phyloP scores from a whole-genome alignment of 2,113 vertebrate genomes.

The Collichthys lucidus region DNA sequence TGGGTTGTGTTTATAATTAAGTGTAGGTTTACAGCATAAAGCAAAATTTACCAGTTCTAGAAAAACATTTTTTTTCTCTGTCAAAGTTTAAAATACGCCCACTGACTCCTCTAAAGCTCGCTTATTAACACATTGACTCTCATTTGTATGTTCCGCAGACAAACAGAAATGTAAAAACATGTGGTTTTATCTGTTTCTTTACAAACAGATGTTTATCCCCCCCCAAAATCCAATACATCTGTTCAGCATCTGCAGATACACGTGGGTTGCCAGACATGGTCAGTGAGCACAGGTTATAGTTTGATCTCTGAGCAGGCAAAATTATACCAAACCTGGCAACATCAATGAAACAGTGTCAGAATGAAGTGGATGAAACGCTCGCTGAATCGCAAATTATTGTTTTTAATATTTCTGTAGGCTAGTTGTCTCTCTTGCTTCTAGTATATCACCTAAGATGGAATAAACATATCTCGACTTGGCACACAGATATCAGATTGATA shows the following conservation, averaged over 20 bases:
- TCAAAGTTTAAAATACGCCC: background rate
- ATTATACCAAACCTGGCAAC: background rate
- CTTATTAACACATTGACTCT: background rate
- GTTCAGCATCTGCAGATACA: background rate
- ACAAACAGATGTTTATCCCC: background rate
- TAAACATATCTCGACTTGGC: background rate
- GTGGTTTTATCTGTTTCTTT: background rate
- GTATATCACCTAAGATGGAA: background rate
- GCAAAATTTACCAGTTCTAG: background rate
- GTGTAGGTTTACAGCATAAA: background rate
- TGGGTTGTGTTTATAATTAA: slow-evolving; percentile 18
- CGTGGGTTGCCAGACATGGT: background rate
- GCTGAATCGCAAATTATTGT: background rate
- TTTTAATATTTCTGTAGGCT: background rate
- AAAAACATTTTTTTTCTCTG: background rate
- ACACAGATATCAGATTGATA: background rate
- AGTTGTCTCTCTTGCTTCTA: background rate
- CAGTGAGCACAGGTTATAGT: background rate
- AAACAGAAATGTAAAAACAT: background rate
- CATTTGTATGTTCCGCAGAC: background rate
- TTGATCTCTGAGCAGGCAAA: background rate
- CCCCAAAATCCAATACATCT: background rate
- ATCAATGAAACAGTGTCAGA: background rate
- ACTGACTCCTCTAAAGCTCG: background rate
- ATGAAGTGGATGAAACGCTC: background rate